Conservation (phyloP, 2,113 vertebrate genomes). For the Ahaetulla prasina region DNA sequence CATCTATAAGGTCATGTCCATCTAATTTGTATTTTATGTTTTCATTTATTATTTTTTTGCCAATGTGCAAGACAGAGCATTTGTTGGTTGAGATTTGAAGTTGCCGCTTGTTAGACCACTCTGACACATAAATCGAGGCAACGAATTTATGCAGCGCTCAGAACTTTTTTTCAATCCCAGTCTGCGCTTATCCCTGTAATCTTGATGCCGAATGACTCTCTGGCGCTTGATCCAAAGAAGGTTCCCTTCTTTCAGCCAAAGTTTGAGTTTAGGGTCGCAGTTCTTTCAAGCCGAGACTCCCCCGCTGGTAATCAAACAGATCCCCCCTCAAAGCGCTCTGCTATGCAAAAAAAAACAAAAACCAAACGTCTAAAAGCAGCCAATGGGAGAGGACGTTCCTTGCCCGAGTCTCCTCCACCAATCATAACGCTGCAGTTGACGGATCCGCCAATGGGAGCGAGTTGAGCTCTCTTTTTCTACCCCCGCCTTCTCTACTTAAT, state of each 20-base stretch:
- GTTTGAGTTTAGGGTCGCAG: neutral
- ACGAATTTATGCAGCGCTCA: neutral
- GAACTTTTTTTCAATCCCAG: neutral
- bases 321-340: no score
- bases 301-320: neutral
- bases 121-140: no score
- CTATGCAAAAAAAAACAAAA: no score
- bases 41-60: no score
- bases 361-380: neutral
- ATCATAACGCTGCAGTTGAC: neutral
- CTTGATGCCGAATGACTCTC: neutral
- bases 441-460: neutral
- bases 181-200: neutral
- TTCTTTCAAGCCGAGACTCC: neutral
- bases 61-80: no score
- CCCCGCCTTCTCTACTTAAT: neutral
- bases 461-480: accelerated
- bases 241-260: neutral
- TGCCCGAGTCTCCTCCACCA: neutral
- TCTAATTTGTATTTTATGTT: no score
- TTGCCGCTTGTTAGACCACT: no score
- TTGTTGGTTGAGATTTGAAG: no score
- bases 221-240: neutral
- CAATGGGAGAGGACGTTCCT: neutral
- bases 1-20: no score